Evolutionary conservation across 2,888 invertebrate genomes (phyloP), one percentile per base, ranked within the genome.

Genomic region (Clunio marinus): DNA sequence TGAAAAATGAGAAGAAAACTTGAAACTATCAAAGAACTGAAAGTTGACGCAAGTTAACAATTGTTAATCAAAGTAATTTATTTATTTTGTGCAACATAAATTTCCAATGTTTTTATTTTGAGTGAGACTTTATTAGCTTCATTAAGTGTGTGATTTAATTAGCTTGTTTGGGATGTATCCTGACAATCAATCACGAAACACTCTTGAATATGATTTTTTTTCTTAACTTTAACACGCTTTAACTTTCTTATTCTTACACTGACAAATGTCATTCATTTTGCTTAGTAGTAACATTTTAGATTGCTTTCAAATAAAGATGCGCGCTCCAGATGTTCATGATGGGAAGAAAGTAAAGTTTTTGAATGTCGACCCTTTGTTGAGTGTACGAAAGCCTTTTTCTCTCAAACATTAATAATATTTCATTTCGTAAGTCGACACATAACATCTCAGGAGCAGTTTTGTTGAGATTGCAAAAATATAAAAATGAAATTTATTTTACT

Each of bases 311-410:
- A 65, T 65, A 65, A 65, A 65, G 63, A 65, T 46, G 63, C 63
- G 63, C 63, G 63, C 24, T 28, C 63, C 63, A 65, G 63, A 65
- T 65, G 63, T 65, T 41, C n/a, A 65, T 65, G 63, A 65, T 60
- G 15, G 58, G 35, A 8, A 57, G 37, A 60, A 35, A 41, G 13
- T 17, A 60, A 60, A 62, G 15, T 59, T 59, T 57, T 32, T 24
- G 24, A 55, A 8, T 45, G 57, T 62, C 24, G 62, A 62, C 62
- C 62, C 41, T 62, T 62, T 41, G 41, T 41, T 15, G 60, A 17
- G 17, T 2, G 24, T 37, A 32, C 41, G 32, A 27, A n/a, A 62
- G 62, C 60, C 60, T 60, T 35, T 45, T 28, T 25, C 24, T 59
- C 28, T 62, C 62, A 51, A 51, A 22, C 51, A 51, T 51, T 51